phyloP scores from a whole-genome alignment of 2,113 vertebrate species.

The Odontophorus gujanensis region DNA sequence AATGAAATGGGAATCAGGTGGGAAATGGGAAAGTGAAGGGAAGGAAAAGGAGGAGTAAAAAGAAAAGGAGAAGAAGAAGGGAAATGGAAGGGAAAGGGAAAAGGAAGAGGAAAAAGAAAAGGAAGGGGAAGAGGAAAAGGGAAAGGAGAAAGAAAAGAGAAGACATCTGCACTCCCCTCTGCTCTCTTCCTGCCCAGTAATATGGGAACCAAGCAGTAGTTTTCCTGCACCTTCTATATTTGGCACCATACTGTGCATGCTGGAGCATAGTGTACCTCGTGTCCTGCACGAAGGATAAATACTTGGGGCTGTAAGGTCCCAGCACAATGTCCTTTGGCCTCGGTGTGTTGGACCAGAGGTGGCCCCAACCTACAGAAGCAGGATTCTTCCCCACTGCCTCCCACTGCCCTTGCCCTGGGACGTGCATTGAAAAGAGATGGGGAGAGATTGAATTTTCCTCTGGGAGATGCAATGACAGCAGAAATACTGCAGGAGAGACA shows the following conservation, averaged over 20 bases:
- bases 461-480: conserved; percentile 70
- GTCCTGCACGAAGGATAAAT: not conserved
- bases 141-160: not conserved
- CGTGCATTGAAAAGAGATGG: conserved; percentile 25
- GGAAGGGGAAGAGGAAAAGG: not conserved
- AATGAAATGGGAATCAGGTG: not conserved
- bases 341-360: not conserved
- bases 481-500: conserved; percentile 67
- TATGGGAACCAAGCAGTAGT: not conserved
- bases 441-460: conserved; percentile 64
- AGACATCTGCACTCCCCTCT: not conserved
- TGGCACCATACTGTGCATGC: not conserved
- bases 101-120: not conserved
- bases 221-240: not conserved
- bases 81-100: not conserved
- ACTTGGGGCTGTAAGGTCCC: not conserved
- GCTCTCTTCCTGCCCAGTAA: not conserved
- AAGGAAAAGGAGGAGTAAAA: not conserved
- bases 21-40: not conserved
- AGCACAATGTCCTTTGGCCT: not conserved
- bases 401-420: not conserved
- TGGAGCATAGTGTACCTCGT: not conserved
- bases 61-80: not conserved
- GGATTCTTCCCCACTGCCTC: not conserved
- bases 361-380: not conserved